Base-by-base conservation (phyloP, 1,140 invertebrate genomes). In the Monochamus saltuarius region DNA sequence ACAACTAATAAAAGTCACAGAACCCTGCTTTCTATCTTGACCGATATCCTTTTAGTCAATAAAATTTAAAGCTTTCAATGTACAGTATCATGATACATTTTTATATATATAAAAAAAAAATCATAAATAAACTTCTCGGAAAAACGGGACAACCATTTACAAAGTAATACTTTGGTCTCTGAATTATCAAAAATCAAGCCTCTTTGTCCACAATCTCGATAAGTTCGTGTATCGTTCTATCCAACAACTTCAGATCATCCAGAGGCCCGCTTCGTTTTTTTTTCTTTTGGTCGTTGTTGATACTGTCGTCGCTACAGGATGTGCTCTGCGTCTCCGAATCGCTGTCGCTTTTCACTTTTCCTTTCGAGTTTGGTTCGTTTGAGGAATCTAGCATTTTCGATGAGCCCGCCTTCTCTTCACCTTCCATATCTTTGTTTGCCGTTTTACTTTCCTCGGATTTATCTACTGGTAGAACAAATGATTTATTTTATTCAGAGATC, bases 141-240 rank as follows among this genome's bases (percentile, higher is more conserved):
- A 35, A 45, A 56, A 43, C 43, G 45, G 22, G 7, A 34, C n/a
- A 56, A 56, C 34, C 37, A 29, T 53, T 16, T 53, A 53, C 51
- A 53, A 43, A 14, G 10, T 22, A 46, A 46, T 19, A 17, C 43
- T 46, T 46, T 46, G 43, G 43, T 46, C 43, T 46, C 22, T 42
- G 39, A 13, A 42, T 16, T 46, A 22, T 17, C 22, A 46, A 56
- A 66, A 61, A 61, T 63, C 59, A 71, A 60, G 56, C 62, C 56
- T 68, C 61, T 47, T 71, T 72, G 36, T 75, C 64, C 42, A 73
- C 66, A 58, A 75, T 67, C 43, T 62, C 63, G 17, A 73, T 64
- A 56, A 75, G 63, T 59, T 74, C 73, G 51, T 70, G 69, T 43
- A 75, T 65, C 39, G 67, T 68, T 39, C 63, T 56, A 43, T 70